Evolutionary conservation across 37 sponge, comb jelly and placozoan genomes (phyloP).

Genomic region (Axinella damicornis): DNA sequence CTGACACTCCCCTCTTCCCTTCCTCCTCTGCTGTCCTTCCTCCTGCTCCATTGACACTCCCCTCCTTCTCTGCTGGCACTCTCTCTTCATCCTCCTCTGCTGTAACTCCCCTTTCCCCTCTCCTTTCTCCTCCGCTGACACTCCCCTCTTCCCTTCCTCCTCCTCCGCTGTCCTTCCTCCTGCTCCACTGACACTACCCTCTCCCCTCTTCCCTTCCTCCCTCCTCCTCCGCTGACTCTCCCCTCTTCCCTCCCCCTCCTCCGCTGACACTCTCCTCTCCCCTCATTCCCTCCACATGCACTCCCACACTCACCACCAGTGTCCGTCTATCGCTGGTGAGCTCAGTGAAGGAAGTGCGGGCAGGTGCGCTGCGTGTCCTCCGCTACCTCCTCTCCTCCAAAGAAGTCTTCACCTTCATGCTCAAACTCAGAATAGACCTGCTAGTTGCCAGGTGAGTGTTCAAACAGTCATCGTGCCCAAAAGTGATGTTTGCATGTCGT

Average conservation of each 20-base stretch:
- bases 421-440: constrained; percentile 52
- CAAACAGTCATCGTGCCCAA: neutral
- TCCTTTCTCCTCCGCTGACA: no score
- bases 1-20: neutral
- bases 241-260: neutral
- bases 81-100: no score
- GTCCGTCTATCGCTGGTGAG: constrained; percentile 57
- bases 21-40: neutral
- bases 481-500: no score
- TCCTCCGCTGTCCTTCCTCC: neutral
- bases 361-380: constrained; percentile 71
- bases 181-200: constrained; percentile 8
- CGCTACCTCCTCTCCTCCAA: constrained; percentile 67
- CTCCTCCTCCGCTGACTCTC: constrained; percentile 10
- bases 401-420: constrained; percentile 63
- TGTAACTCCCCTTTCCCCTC: no score
- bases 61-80: no score
- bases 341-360: constrained; percentile 69
- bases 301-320: constrained; percentile 41
- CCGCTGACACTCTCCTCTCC: no score
- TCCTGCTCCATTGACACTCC: no score
- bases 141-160: no score
- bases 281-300: neutral
- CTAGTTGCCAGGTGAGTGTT: constrained; percentile 57
- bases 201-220: neutral